These are phyloP conservation scores for Pteronotus mesoamericanus DNA, from an alignment of 2,797 vertebrate genomes.

Conservation along the genomic window DNA sequence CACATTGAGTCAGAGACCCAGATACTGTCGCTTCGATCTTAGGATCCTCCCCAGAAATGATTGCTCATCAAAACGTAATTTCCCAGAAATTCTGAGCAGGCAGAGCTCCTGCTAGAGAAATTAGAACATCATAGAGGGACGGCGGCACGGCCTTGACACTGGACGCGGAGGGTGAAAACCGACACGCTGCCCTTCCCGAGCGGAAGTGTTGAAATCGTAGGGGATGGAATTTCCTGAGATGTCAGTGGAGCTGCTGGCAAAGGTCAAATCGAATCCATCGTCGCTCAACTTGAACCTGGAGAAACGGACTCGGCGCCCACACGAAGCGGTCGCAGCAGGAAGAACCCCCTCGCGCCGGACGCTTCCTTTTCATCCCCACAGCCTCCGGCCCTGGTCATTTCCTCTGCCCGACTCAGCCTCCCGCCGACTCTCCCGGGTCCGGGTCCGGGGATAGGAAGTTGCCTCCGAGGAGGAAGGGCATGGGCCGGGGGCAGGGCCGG, in stretches of 20 bases:
- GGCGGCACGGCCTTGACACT: accelerated
- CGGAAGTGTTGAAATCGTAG: neutral
- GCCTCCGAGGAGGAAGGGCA: neutral
- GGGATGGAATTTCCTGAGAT: neutral
- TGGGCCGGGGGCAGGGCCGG: neutral
- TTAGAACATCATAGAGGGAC: neutral
- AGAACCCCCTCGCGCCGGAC: accelerated
- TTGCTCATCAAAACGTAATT: neutral
- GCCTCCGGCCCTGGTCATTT: neutral
- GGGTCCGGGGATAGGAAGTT: neutral
- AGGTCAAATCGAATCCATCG: accelerated
- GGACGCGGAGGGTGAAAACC: neutral
- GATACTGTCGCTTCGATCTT: neutral
- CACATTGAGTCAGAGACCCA: neutral
- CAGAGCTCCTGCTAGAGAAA: neutral
- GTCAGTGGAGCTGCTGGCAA: accelerated
- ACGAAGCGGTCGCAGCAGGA: accelerated
- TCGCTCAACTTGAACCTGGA: neutral
- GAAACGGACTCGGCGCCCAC: accelerated
- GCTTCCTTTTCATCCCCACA: neutral
- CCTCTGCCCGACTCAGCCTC: neutral
- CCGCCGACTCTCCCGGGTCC: accelerated
- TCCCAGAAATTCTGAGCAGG: neutral
- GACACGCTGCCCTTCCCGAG: accelerated
- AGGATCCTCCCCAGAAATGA: neutral